Evolutionary conservation across 1,140 invertebrate species (phyloP).

Genomic region (Zophobas morio): DNA sequence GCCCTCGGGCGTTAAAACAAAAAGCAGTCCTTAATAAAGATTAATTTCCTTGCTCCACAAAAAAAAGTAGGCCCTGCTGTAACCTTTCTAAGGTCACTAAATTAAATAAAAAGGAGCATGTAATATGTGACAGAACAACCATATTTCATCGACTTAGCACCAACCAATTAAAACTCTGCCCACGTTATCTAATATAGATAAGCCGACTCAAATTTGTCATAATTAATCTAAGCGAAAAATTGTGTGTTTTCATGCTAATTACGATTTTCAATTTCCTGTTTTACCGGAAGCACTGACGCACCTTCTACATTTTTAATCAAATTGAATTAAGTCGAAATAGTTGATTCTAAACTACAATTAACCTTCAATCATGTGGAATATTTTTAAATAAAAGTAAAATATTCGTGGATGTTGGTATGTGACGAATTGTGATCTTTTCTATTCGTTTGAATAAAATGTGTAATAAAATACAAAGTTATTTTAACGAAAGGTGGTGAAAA

Average conservation of each 20-base stretch:
- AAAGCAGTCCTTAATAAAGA: no score
- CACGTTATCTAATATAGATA: neutral
- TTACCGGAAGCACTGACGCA: slow-evolving; percentile 8
- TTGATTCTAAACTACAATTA: slow-evolving; percentile 10
- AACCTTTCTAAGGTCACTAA: no score
- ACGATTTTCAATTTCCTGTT: slow-evolving; percentile 16
- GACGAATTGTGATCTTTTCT: slow-evolving; percentile 7
- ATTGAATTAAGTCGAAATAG: slow-evolving; percentile 4
- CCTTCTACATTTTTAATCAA: slow-evolving; percentile 14
- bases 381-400: slow-evolving; percentile 4
- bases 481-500: neutral
- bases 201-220: neutral
- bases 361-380: slow-evolving; percentile 6
- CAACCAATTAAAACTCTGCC: no score
- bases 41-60: no score
- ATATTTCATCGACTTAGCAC: no score
- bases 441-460: neutral
- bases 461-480: neutral
- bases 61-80: no score
- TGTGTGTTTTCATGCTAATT: slow-evolving; percentile 5
- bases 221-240: neutral
- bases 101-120: no score
- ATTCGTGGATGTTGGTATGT: neutral
- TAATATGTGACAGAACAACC: no score
- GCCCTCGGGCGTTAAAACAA: no score